phyloP scores from a whole-genome alignment of 2,797 vertebrate genomes.

The Coreius guichenoti region DNA sequence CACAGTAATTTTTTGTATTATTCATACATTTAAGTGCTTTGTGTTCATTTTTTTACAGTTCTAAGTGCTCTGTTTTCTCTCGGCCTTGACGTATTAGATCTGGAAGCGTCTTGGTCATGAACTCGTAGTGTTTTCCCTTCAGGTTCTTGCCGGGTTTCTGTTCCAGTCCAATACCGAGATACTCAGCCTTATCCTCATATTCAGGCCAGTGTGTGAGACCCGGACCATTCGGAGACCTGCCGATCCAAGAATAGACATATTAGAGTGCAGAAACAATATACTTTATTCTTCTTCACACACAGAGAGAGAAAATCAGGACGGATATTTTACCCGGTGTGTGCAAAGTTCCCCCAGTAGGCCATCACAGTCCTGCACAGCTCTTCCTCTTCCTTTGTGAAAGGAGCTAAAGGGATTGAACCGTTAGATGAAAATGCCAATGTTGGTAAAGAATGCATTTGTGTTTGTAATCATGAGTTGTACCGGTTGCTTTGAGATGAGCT shows the following conservation, averaged over 20 bases:
- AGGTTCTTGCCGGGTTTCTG: slow-evolving; percentile 70
- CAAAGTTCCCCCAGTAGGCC: slow-evolving; percentile 87
- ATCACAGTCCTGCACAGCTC: slow-evolving; percentile 77
- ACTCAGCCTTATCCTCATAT: slow-evolving; percentile 72
- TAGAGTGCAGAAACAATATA: not conserved
- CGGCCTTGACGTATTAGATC: slow-evolving; percentile 45
- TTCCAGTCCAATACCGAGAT: slow-evolving; percentile 74
- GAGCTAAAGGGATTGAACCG: slow-evolving; percentile 42
- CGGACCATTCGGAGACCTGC: slow-evolving; percentile 82
- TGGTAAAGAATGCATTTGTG: not conserved
- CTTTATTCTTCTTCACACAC: not conserved
- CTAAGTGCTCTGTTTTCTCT: slow-evolving; percentile 51
- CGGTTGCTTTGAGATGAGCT: slow-evolving; percentile 55
- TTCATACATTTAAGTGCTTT: not conserved
- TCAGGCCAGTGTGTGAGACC: slow-evolving; percentile 80
- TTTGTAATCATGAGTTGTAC: slow-evolving; percentile 56
- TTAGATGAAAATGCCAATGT: not conserved
- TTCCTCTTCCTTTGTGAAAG: slow-evolving; percentile 75
- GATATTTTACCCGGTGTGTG: slow-evolving; percentile 78
- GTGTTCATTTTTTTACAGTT: slow-evolving; percentile 37
- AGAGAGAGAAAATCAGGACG: not conserved
- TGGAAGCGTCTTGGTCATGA: slow-evolving; percentile 69
- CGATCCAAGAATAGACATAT: not conserved
- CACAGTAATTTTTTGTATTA: not conserved
- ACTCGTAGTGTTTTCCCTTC: slow-evolving; percentile 62